A percentile compares a stretch with the other conserved stretches of the same genome.
phyloP scores from a whole-genome alignment of 2,113 vertebrate genomes.

The Notothenia coriiceps region DNA sequence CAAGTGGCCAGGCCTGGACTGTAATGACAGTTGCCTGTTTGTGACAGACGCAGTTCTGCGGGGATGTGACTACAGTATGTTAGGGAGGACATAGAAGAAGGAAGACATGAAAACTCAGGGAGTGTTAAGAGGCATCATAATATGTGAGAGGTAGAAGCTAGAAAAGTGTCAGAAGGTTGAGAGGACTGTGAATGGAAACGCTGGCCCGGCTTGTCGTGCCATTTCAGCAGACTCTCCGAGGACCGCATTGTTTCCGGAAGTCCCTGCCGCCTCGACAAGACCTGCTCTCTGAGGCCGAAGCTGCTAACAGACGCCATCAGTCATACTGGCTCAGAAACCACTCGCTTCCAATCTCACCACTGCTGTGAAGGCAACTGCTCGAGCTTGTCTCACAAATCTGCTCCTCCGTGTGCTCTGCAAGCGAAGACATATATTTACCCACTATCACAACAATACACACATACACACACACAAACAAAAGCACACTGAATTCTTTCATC shows the following conservation, averaged over 20 bases:
- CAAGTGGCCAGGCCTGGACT: constrained; percentile 8
- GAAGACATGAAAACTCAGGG: constrained; percentile 33
- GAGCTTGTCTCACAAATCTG: constrained; percentile 79
- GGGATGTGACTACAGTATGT: constrained; percentile 14
- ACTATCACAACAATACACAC: constrained; percentile 38
- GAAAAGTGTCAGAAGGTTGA: constrained; percentile 59
- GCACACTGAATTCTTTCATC: constrained; percentile 41
- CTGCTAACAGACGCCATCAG: constrained; percentile 78
- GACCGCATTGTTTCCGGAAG: constrained; percentile 57
- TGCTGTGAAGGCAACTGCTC: constrained; percentile 82
- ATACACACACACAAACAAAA: constrained; percentile 20
- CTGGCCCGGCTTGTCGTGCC: constrained; percentile 65
- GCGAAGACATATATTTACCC: constrained; percentile 74
- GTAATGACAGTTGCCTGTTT: constrained; percentile 24
- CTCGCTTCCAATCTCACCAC: constrained; percentile 77
- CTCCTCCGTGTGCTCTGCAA: constrained; percentile 74
- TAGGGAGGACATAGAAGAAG: constrained; percentile 48
- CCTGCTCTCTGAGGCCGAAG: constrained; percentile 64
- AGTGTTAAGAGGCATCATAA: constrained; percentile 60
- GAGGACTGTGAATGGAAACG: constrained; percentile 68
- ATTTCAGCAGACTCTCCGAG: constrained; percentile 58
- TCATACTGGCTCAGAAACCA: constrained; percentile 77
- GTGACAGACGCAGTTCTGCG: constrained; percentile 19
- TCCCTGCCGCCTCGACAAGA: constrained; percentile 62
- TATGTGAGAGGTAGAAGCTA: constrained; percentile 64